Evolutionary conservation across 2,113 vertebrate genomes (phyloP).

Genomic region (Bagarius yarrelli): DNA sequence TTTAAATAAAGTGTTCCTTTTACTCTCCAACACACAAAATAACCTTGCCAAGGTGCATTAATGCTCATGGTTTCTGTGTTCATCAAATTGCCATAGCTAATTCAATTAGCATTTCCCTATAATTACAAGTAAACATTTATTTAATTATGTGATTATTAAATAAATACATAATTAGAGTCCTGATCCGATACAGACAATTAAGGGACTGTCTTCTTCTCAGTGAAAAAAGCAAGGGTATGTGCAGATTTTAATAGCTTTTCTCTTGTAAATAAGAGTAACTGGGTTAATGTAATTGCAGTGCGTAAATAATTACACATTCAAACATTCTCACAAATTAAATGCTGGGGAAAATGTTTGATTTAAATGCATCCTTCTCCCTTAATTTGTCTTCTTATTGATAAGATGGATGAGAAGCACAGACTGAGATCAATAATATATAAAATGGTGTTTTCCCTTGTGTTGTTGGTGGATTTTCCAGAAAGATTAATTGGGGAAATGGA

Average conservation of each 20-base stretch:
- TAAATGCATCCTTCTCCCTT: background rate
- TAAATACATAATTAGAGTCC: no score
- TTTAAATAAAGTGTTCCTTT: background rate
- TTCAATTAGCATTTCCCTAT: background rate
- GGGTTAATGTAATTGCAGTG: background rate
- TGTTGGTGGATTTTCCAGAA: conserved; percentile 25
- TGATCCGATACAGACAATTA: background rate
- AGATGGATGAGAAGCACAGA: conserved; percentile 1
- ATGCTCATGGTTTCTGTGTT: background rate
- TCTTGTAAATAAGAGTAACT: background rate
- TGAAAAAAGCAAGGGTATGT: background rate
- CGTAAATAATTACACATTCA: background rate
- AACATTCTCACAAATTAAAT: background rate
- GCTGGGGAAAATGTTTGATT: background rate
- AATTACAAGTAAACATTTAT: background rate
- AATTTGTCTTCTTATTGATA: conserved; percentile 20
- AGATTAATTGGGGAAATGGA: no score
- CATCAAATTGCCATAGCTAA: background rate
- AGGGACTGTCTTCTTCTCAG: conserved; percentile 1
- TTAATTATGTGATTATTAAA: no score
- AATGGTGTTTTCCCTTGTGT: conserved; percentile 29
- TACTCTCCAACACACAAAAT: background rate
- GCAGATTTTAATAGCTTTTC: background rate
- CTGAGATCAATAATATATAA: conserved; percentile 20
- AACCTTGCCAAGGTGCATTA: background rate